Percentiles rank a stretch among this genome's conserved stretches.
These are phyloP conservation scores for Myzus persicae DNA, from an alignment of 1,140 invertebrate genomes.

Conservation along the genomic window DNA sequence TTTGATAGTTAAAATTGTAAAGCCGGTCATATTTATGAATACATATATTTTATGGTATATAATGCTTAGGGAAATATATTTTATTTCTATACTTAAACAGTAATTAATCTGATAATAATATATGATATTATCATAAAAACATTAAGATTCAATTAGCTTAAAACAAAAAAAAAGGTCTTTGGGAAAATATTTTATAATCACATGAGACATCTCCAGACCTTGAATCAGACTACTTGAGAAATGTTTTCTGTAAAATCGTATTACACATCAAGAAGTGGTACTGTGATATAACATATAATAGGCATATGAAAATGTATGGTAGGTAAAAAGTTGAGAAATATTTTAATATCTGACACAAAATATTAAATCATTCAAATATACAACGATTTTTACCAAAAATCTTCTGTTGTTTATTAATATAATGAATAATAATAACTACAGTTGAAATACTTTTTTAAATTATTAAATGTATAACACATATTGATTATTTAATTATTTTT, in stretches of 20 bases:
- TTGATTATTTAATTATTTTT: too few relatives aligned
- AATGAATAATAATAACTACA: too few relatives aligned
- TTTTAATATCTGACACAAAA: neutral
- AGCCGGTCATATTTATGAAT: neutral
- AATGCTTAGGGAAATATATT: neutral
- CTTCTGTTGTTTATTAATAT: neutral
- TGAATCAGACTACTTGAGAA: conserved; percentile 13
- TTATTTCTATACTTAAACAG: neutral
- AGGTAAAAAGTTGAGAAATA: neutral
- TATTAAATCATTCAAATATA: neutral
- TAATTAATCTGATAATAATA: neutral
- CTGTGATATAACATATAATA: neutral
- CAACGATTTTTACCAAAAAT: neutral
- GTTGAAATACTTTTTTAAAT: neutral
- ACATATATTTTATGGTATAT: neutral
- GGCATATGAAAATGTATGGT: neutral
- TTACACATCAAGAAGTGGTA: neutral
- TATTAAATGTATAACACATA: too few relatives aligned
- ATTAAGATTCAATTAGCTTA: neutral
- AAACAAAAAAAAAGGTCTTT: neutral
- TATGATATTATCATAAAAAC: neutral
- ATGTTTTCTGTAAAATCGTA: neutral
- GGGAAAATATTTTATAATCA: neutral
- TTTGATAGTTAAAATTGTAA: neutral
- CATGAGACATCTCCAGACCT: conserved; percentile 18